Evolutionary conservation across 2,797 vertebrate genomes (phyloP).

Genomic region (Neostethus bicornis): DNA sequence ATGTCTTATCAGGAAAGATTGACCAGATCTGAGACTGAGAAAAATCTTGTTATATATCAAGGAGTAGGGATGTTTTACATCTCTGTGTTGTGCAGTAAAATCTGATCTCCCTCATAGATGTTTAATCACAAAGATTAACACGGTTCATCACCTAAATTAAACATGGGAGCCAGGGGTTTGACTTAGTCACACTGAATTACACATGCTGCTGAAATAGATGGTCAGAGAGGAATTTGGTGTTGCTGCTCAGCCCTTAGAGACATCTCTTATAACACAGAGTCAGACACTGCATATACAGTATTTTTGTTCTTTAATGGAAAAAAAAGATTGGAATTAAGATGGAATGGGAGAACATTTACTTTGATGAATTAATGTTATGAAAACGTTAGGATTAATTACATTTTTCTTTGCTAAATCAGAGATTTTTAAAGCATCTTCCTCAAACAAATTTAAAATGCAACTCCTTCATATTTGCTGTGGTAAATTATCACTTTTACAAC

Average conservation of each 20-base stretch:
- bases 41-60: constrained; percentile 5
- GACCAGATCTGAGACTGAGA: not conserved
- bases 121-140: constrained; percentile 28
- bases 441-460: too few relatives aligned
- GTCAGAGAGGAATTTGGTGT: constrained; percentile 17
- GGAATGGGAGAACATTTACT: too few relatives aligned
- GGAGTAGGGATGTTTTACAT: not conserved
- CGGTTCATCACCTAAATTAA: constrained; percentile 20
- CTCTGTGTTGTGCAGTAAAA: constrained; percentile 6
- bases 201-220: constrained; percentile 5
- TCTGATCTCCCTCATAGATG: constrained; percentile 16
- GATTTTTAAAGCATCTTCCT: too few relatives aligned
- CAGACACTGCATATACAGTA: constrained; percentile 21
- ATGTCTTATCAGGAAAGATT: not conserved
- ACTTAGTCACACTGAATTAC: constrained; percentile 31
- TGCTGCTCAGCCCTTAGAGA: constrained; percentile 24
- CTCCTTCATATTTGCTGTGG: too few relatives aligned
- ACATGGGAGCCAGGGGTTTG: constrained; percentile 11
- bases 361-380: too few relatives aligned
- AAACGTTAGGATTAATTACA: too few relatives aligned
- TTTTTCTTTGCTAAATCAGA: too few relatives aligned
- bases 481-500: too few relatives aligned
- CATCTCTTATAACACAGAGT: constrained; percentile 22
- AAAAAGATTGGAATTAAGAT: too few relatives aligned
- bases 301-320: too few relatives aligned